Evolutionary conservation across 2,888 invertebrate genomes (phyloP).

Genomic region (Omphaloscelis lunosa): DNA sequence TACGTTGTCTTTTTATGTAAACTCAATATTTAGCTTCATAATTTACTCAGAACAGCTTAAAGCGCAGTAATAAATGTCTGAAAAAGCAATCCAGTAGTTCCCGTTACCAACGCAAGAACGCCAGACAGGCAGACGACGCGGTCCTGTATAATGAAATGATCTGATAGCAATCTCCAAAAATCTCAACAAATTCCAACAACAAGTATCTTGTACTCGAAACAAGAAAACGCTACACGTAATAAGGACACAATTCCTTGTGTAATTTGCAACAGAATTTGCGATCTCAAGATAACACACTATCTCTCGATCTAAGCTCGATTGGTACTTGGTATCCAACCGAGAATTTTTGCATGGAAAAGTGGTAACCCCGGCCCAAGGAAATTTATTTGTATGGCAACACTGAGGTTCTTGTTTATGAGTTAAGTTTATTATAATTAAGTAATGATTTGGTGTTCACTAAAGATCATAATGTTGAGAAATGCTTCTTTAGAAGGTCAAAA

Average conservation of each 20-base stretch:
- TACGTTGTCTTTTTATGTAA: not conserved
- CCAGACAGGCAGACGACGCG: constrained; percentile 45
- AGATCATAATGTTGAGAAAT: constrained; percentile 17
- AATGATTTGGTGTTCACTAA: not conserved
- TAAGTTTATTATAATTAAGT: not conserved
- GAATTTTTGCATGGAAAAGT: constrained; percentile 49
- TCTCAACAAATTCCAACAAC: constrained; percentile 15
- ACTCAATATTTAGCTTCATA: not conserved
- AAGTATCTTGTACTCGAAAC: constrained; percentile 34
- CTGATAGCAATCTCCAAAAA: constrained; percentile 39
- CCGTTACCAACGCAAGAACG: not conserved
- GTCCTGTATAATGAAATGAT: constrained; percentile 9
- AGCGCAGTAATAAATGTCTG: not conserved
- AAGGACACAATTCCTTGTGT: constrained; percentile 43
- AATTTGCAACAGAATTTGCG: constrained; percentile 55
- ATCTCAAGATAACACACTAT: constrained; percentile 54
- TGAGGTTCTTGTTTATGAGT: constrained; percentile 25
- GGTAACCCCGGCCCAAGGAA: constrained; percentile 13
- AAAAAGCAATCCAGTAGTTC: not conserved
- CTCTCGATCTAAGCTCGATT: constrained; percentile 47
- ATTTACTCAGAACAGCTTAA: not conserved
- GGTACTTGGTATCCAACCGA: no score
- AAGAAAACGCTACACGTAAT: constrained; percentile 33
- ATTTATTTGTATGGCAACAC: constrained; percentile 40
- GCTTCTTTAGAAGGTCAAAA: not conserved